Evolutionary conservation across 2,888 invertebrate genomes (phyloP), one percentile per base, ranked within the genome.

Genomic region (Emmelina monodactyla): DNA sequence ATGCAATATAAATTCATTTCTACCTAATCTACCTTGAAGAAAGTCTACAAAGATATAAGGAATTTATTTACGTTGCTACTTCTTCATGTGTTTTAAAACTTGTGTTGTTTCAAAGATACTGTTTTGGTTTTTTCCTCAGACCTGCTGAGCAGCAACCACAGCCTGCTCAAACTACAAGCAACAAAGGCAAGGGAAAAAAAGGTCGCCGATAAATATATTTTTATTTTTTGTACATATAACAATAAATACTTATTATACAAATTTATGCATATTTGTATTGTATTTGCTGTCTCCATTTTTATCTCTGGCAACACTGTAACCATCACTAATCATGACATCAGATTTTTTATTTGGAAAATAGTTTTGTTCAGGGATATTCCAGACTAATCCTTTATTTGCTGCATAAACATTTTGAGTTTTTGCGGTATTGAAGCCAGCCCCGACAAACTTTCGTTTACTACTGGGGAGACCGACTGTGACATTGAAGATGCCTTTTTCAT

Each of bases 101-200:
- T n/a, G n/a, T n/a, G n/a, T n/a, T n/a, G n/a, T n/a, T n/a, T n/a
- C n/a, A n/a, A n/a, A n/a, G n/a, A n/a, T n/a, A n/a, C n/a, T n/a
- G 9, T 19, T 34, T 6, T 19, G 5, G 6, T 19, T 16, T 42
- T 53, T 55, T 37, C 62, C 63, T 22, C 58, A 81, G 81, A 48
- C 78, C 76, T 22, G 67, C 64, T 29, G 80, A 81, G 37, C 78
- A 79, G 46, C 76, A 70, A 40, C 69, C 68, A 2, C 80, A 79
- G 45, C 43, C 64, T 22, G 49, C 46, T 16, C 76, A 73, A 51
- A 51, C 64, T 1, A 5, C 29, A 12, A 60, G 53, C 39, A 63
- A 46, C 43, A 79, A 80, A 45, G 60, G 55, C 41, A 81, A 81
- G 53, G 79, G 78, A 31, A 81, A 81, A 50, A 81, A 81, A 51